Evolutionary conservation across 2,113 vertebrate species (phyloP).

Genomic region (Halcyon malimbica): DNA sequence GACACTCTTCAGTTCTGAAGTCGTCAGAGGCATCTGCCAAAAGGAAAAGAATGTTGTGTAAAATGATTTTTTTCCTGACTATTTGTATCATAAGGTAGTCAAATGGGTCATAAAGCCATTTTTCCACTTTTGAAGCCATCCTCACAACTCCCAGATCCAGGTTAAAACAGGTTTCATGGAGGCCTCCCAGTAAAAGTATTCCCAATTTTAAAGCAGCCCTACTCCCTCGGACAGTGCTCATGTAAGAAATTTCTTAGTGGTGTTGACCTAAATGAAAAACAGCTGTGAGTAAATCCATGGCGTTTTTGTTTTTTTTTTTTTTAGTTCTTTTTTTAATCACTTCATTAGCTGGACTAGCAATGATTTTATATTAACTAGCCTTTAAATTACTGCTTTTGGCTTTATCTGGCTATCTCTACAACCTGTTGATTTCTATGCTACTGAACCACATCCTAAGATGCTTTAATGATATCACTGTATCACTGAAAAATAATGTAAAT

Average conservation of each 20-base stretch:
- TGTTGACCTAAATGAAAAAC: not conserved
- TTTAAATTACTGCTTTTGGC: not conserved
- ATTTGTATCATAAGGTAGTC: not conserved
- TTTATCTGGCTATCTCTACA: not conserved
- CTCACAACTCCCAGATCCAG: not conserved
- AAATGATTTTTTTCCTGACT: not conserved
- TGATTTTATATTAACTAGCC: not conserved
- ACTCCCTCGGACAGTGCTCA: not conserved
- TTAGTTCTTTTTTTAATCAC: not conserved
- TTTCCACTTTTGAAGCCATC: not conserved
- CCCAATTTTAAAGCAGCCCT: not conserved
- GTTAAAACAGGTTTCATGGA: not conserved
- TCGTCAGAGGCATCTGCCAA: not conserved
- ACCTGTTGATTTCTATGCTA: not conserved
- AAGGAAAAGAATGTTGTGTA: not conserved
- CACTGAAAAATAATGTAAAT: not conserved
- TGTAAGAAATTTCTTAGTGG: not conserved
- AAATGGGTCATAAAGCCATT: not conserved
- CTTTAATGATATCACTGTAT: not conserved
- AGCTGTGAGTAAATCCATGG: not conserved
- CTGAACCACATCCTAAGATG: not conserved
- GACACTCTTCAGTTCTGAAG: not conserved
- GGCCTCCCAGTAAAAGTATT: not conserved
- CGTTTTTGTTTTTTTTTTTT: not conserved
- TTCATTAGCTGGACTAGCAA: not conserved